Base-by-base conservation (phyloP, 2,888 invertebrate species). In the Metacarcinus magister region DNA sequence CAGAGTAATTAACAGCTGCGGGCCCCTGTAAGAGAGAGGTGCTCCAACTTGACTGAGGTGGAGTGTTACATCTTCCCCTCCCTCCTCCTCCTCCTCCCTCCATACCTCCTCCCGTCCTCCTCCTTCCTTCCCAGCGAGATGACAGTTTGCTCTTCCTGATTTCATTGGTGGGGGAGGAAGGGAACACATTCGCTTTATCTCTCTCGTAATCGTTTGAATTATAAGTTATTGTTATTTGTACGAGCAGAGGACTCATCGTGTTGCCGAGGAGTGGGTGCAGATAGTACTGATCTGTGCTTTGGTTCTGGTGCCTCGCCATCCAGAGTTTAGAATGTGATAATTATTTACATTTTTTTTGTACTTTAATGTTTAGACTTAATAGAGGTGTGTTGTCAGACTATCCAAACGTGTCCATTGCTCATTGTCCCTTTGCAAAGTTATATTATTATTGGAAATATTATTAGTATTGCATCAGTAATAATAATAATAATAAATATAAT, bases 21-120 rank as follows among this genome's bases (percentile, higher is more conserved):
- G 82, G 82, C 82, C 32, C 82, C 82, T 82, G 82, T n/a, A 82
- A 82, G 82, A 82, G 82, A 82, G 82, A 82, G 32, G 82, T 7
- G 19, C 82, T 82, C 19, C 82, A 23, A 82, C 32, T 10, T 32
- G 32, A 32, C 82, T 82, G 32, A 82, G 32, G 32, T 5, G 28
- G 82, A 2, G 2, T 10, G 5, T 32, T 28, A 28, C 13, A 0
- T 1, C 82, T 13, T 32, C 32, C 82, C 10, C 60, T 28, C 28
- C 10, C 28, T 75, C 75, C 10, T 28, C 28, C 75, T 4, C 75
- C 28, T 10, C 28, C 75, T 28, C 28, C 28, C 28, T 75, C 28
- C 16, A 5, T 28, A 5, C 32, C 82, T 32, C 32, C 32, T 10
- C 32, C 10, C 32, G 1, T 23, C 32, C 32, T 82, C 32, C 82